phyloP scores from a whole-genome alignment of 2,888 invertebrate genomes.

The Lasius fuliginosus region DNA sequence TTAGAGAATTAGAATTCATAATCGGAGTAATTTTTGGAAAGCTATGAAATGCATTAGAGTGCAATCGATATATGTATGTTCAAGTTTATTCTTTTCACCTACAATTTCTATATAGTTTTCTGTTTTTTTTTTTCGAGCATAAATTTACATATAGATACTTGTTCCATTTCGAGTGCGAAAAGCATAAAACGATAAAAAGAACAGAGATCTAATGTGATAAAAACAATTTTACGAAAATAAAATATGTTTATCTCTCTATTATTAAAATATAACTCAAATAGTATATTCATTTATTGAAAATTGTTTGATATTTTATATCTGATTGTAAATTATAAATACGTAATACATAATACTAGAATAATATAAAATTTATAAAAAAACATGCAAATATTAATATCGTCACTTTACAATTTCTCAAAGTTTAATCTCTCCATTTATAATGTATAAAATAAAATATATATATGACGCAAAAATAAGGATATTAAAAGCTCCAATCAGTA shows the following conservation, averaged over 20 bases:
- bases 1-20: background rate
- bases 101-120: background rate
- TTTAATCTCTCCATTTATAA: conserved; percentile 5
- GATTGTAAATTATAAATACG: background rate
- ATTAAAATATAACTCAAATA: background rate
- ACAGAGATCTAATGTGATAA: background rate
- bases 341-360: background rate
- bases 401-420: conserved; percentile 18
- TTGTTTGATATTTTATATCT: background rate
- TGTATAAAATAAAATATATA: conserved; percentile 14
- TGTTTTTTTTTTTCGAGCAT: background rate
- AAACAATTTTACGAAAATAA: background rate
- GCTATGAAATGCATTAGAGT: background rate
- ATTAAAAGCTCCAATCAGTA: conserved; percentile 62
- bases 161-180: background rate
- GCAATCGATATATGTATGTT: background rate
- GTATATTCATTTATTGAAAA: background rate
- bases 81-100: background rate
- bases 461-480: conserved; percentile 22
- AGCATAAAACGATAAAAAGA: background rate
- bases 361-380: background rate
- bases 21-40: background rate
- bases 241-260: background rate
- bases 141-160: background rate
- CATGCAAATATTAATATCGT: conserved; percentile 17